Conservation (phyloP, 1,140 invertebrate genomes). For the Apis florea region DNA sequence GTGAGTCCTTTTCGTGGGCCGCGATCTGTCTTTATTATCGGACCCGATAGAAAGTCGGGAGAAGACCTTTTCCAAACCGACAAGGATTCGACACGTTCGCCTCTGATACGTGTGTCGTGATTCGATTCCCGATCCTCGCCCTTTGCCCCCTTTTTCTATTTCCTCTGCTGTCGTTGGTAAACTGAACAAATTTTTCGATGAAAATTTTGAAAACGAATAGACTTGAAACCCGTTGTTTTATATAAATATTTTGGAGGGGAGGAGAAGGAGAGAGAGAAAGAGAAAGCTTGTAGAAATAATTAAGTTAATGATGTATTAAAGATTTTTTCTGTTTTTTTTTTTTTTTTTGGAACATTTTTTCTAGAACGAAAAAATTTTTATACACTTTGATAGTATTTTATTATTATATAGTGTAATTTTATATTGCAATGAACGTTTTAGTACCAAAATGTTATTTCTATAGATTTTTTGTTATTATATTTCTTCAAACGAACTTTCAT, state of each 20-base stretch:
- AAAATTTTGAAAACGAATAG: neutral
- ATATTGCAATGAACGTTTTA: too few relatives aligned
- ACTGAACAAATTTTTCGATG: neutral
- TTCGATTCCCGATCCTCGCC: slow-evolving; percentile 37
- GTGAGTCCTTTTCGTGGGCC: slow-evolving; percentile 24
- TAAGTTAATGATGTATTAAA: too few relatives aligned
- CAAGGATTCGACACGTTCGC: slow-evolving; percentile 6
- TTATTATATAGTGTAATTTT: too few relatives aligned
- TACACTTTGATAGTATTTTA: too few relatives aligned
- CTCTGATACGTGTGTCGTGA: slow-evolving; percentile 40
- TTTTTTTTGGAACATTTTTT: too few relatives aligned
- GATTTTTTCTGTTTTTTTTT: too few relatives aligned
- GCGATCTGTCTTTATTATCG: slow-evolving; percentile 61
- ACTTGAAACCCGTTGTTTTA: neutral
- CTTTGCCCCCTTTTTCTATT: neutral
- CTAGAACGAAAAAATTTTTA: too few relatives aligned
- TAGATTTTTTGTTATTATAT: too few relatives aligned
- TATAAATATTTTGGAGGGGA: neutral
- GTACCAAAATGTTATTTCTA: too few relatives aligned
- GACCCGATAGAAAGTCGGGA: slow-evolving; percentile 35
- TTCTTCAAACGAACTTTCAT: too few relatives aligned
- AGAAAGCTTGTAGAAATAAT: too few relatives aligned
- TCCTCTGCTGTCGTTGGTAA: neutral
- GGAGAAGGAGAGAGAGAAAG: too few relatives aligned
- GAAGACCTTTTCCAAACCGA: slow-evolving; percentile 18